Conservation (phyloP, 2,797 vertebrate genomes). For the Florisuga fusca region DNA sequence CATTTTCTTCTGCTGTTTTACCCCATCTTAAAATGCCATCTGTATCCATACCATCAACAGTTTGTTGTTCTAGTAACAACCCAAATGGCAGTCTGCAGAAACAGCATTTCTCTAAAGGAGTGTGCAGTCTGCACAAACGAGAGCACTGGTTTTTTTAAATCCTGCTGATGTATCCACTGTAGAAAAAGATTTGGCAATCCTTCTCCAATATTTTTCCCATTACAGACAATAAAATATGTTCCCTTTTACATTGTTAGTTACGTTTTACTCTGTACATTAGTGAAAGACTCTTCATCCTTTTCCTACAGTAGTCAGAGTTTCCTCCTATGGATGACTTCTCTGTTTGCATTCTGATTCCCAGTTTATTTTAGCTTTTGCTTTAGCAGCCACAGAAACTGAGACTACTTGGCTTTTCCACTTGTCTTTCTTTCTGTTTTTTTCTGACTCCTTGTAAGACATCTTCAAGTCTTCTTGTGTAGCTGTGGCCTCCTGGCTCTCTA, state of each 20-base stretch:
- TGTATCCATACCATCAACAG: conserved; percentile 69
- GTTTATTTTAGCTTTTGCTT: conserved; percentile 23
- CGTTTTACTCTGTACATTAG: neutral
- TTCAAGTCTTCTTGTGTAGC: neutral
- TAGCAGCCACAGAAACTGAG: neutral
- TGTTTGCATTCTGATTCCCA: neutral
- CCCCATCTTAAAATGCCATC: conserved; percentile 69
- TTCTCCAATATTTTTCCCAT: conserved; percentile 12
- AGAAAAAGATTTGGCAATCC: neutral
- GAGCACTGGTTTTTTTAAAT: conserved; percentile 15
- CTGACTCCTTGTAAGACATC: neutral
- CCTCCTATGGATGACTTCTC: neutral
- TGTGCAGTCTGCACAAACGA: conserved; percentile 37
- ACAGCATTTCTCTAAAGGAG: conserved; percentile 49
- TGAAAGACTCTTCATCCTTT: conserved; percentile 8
- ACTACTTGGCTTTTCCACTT: neutral
- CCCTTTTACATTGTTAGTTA: conserved; percentile 1
- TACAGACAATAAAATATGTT: conserved; percentile 13
- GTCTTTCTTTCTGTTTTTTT: neutral
- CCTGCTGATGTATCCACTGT: neutral
- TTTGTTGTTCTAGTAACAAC: conserved; percentile 69
- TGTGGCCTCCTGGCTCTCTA: neutral
- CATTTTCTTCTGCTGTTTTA: conserved; percentile 64
- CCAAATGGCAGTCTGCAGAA: conserved; percentile 66
- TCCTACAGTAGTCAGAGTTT: neutral